Base-by-base conservation (phyloP, 2,888 invertebrate species). In the Druceiella hillmani region DNA sequence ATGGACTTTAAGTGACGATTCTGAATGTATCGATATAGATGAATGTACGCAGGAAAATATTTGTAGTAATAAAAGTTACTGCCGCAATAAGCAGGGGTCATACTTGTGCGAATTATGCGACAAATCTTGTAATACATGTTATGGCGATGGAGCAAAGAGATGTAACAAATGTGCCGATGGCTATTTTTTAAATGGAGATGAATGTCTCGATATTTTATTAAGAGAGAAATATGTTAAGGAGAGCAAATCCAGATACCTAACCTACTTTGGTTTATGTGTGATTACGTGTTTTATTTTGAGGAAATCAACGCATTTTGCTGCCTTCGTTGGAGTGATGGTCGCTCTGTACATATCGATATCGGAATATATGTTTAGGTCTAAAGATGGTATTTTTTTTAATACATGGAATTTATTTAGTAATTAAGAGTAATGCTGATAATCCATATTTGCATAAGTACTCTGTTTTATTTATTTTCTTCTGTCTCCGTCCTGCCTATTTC, bases 11-110 rank as follows among this genome's bases (percentile, higher is more conserved):
- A 68, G 79, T 40, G 66, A 77, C 2, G 81, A 79, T 20, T 69
- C 74, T 43, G 82, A 79, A 0, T 95, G 95, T 60, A 55, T 75
- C 38, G 94, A 94, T 62, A 60, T 91, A 7, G 78, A 95, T 64
- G 94, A 94, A 65, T 95, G 94, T 58, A 54, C 74, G 1, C 55
- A 64, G 12, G 56, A 62, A 26, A 58, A 61, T 16, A 57, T 64
- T 9, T 83, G 80, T 54, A 64, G 70, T 9, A 56, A 62, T 3
- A 78, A 83, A 57, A 78, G 91, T 55, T 93, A 87, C 59, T 95
- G 95, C 64, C 74, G 87, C 0, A 95, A 95, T 57, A 82, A 74
- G 40, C 87, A 87, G 51, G 94, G 95, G 7, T 83, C 86, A 2
- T 86, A 77, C 57, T 63, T 66, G 14, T 94, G 94, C 62, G 65